A percentile compares a stretch with the other conserved stretches of the same genome.
These are phyloP conservation scores for Nesidiocoris tenuis DNA, from an alignment of 2,888 invertebrate genomes.

Conservation along the genomic window DNA sequence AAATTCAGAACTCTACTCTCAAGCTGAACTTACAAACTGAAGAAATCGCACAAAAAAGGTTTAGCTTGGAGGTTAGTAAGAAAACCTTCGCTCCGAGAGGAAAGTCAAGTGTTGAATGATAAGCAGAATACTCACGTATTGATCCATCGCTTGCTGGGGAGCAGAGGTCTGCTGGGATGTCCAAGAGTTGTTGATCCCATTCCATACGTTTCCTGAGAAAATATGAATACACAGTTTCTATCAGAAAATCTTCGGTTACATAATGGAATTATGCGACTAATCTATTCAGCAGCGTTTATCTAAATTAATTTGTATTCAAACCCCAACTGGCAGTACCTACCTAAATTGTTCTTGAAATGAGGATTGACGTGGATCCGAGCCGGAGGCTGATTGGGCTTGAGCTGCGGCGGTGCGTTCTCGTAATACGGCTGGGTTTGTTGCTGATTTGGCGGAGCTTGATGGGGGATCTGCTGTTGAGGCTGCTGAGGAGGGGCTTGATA, in stretches of 20 bases:
- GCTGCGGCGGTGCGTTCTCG: conserved; percentile 10
- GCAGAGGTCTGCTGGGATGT: conserved; percentile 9
- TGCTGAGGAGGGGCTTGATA: neutral
- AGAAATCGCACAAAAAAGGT: no score
- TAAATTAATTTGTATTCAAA: no score
- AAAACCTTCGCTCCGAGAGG: no score
- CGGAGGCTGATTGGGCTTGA: conserved; percentile 8
- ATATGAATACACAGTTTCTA: conserved; percentile 6
- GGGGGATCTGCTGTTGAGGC: conserved; percentile 9
- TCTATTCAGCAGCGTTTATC: no score
- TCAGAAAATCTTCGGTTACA: no score
- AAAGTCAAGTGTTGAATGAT: no score
- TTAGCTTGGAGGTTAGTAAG: no score
- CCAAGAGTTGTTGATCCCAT: conserved; percentile 22
- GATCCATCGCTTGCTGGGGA: conserved; percentile 4
- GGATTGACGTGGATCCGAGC: conserved; percentile 48
- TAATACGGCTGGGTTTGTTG: conserved; percentile 4
- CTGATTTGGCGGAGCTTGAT: conserved; percentile 13
- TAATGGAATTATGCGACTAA: no score
- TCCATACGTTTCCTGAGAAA: conserved; percentile 22
- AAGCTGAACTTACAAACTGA: neutral
- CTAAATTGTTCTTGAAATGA: conserved; percentile 43
- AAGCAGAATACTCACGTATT: conserved; percentile 19
- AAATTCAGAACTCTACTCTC: no score
- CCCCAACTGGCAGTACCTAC: no score